A percentile compares a stretch with the other conserved stretches of the same genome.
Evolutionary conservation across 2,113 vertebrate genomes (phyloP).

Genomic region (Plotosus lineatus): DNA sequence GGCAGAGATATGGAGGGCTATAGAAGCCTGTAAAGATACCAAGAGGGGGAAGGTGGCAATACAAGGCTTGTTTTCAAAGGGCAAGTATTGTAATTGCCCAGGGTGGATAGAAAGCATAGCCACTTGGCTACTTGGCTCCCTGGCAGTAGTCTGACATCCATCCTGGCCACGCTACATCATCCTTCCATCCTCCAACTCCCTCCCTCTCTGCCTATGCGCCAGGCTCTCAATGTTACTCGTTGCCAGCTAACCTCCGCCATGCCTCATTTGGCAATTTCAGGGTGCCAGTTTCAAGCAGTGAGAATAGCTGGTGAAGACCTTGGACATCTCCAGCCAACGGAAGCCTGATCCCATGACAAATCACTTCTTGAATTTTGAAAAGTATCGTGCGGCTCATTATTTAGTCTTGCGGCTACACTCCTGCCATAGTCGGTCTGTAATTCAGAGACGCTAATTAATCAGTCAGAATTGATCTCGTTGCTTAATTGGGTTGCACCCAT

Average conservation of each 20-base stretch:
- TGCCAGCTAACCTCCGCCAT: constrained; percentile 52
- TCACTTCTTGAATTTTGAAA: constrained; percentile 36
- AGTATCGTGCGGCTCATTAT: background rate
- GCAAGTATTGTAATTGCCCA: constrained; percentile 70
- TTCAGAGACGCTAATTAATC: constrained; percentile 26
- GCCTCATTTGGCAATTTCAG: constrained; percentile 44
- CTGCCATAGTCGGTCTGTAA: background rate
- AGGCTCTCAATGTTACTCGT: constrained; percentile 20
- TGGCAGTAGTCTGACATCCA: constrained; percentile 46
- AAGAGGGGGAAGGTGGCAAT: constrained; percentile 48
- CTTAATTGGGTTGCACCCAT: constrained; percentile 22
- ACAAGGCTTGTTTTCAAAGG: constrained; percentile 68
- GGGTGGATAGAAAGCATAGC: constrained; percentile 45
- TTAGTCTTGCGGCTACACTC: background rate
- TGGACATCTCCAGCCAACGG: constrained; percentile 24
- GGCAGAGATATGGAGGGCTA: constrained; percentile 18
- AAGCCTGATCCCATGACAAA: constrained; percentile 43
- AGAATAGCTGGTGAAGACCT: constrained; percentile 46
- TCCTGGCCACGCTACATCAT: constrained; percentile 36
- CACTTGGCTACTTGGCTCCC: constrained; percentile 51
- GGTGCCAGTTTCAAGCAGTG: constrained; percentile 44
- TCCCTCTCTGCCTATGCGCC: constrained; percentile 19
- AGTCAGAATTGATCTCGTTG: constrained; percentile 5
- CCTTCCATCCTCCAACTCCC: constrained; percentile 29
- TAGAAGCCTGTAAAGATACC: constrained; percentile 40